Conservation (phyloP, 2,888 invertebrate genomes). For the Erpobdella octoculata region DNA sequence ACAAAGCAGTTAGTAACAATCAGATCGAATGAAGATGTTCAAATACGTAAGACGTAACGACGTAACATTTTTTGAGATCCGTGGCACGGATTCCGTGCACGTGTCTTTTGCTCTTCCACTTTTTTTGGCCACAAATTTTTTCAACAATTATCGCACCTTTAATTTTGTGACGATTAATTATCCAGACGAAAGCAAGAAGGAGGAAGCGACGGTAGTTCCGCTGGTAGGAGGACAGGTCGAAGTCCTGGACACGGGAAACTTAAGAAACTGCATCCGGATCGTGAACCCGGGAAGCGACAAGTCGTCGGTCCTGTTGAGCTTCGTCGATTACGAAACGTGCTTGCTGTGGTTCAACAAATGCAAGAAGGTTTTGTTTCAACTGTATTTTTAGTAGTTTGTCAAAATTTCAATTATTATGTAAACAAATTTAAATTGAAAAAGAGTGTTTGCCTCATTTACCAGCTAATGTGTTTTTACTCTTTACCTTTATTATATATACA, state of each 20-base stretch:
- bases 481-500: no score
- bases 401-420: background rate
- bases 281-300: conserved; percentile 47
- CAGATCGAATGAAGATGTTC: no score
- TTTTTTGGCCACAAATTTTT: no score
- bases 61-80: background rate
- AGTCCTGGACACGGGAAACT: conserved; percentile 48
- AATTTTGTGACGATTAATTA: no score
- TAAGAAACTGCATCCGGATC: conserved; percentile 46
- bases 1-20: no score
- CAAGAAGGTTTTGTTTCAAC: conserved; percentile 45
- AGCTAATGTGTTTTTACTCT: no score
- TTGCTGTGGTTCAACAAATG: conserved; percentile 48
- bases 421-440: background rate
- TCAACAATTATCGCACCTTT: no score
- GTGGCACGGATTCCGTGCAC: no score
- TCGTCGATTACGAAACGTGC: conserved; percentile 44
- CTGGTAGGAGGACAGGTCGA: conserved; percentile 51
- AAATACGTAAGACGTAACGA: no score
- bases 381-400: no score
- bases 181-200: conserved; percentile 39
- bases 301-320: conserved; percentile 48
- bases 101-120: background rate
- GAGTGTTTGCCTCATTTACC: no score
- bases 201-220: conserved; percentile 47